phyloP scores from a whole-genome alignment of 2,888 invertebrate genomes.

The Tipula vernalis region DNA sequence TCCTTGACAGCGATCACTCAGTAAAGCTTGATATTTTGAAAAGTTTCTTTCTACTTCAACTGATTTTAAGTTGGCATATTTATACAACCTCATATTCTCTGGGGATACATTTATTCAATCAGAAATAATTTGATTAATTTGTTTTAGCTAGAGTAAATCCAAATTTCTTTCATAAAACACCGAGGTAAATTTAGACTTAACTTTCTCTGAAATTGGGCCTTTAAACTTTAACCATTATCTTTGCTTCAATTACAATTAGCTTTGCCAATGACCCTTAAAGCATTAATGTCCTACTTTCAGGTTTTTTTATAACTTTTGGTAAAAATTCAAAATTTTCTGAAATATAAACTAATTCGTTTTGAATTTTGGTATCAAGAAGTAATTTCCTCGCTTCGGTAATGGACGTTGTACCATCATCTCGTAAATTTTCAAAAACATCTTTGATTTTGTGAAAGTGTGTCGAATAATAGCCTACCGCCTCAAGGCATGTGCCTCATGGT shows the following conservation, averaged over 20 bases:
- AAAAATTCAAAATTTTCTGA: not conserved
- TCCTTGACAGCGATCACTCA: not conserved
- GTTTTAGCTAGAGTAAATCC: no score
- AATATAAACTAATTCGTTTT: not conserved
- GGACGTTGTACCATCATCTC: not conserved
- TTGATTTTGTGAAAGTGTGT: not conserved
- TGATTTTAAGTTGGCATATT: not conserved
- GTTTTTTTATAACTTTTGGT: not conserved
- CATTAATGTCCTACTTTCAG: not conserved
- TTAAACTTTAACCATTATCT: not conserved
- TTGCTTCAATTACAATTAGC: not conserved
- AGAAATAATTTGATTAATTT: no score
- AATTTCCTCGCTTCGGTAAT: not conserved
- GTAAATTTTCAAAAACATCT: not conserved
- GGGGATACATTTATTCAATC: not conserved
- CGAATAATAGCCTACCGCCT: conserved; percentile 6
- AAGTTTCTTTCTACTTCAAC: not conserved
- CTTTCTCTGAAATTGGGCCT: not conserved
- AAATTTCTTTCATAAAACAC: no score
- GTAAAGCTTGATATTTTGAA: not conserved
- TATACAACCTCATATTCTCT: not conserved
- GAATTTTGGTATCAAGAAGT: not conserved
- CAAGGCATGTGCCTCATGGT: conserved; percentile 23
- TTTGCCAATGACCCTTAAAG: not conserved
- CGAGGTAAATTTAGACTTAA: not conserved